Evolutionary conservation across 2,797 vertebrate genomes (phyloP).

Genomic region (Argentina silus): DNA sequence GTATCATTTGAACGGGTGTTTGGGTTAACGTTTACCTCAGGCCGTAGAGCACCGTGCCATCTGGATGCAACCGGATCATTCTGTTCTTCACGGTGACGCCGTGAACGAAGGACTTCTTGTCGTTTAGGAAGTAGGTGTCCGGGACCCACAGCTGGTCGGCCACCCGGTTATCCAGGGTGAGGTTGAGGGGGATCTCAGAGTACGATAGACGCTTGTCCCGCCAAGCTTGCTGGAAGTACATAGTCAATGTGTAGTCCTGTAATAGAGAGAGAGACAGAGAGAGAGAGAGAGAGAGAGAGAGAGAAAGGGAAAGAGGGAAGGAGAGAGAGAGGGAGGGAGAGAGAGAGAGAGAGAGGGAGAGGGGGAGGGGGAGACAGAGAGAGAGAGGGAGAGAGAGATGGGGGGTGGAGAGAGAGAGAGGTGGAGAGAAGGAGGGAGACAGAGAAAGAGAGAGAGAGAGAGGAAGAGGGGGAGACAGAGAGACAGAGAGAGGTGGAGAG

Average conservation of each 20-base stretch:
- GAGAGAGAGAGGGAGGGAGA: neutral
- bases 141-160: constrained; percentile 99
- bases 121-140: constrained; percentile 97
- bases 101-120: constrained; percentile 98
- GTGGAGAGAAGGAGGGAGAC: constrained; percentile 1
- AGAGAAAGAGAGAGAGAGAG: constrained; percentile 9
- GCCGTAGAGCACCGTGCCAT: constrained; percentile 94
- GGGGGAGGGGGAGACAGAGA: neutral
- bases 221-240: constrained; percentile 99
- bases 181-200: constrained; percentile 96
- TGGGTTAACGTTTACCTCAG: constrained; percentile 84
- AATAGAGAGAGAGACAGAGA: constrained; percentile 13
- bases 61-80: constrained; percentile 97
- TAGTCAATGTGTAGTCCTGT: constrained; percentile 98
- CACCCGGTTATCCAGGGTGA: constrained; percentile 97
- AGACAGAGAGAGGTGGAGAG: neutral
- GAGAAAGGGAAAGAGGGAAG: neutral
- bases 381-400: neutral
- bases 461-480: neutral
- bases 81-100: constrained; percentile 99
- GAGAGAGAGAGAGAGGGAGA: neutral
- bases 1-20: too few relatives aligned
- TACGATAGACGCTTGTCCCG: constrained; percentile 97
- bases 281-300: neutral
- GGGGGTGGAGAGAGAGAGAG: neutral